phyloP scores from a whole-genome alignment of 2,113 vertebrate species.

The Perognathus longimembris region DNA sequence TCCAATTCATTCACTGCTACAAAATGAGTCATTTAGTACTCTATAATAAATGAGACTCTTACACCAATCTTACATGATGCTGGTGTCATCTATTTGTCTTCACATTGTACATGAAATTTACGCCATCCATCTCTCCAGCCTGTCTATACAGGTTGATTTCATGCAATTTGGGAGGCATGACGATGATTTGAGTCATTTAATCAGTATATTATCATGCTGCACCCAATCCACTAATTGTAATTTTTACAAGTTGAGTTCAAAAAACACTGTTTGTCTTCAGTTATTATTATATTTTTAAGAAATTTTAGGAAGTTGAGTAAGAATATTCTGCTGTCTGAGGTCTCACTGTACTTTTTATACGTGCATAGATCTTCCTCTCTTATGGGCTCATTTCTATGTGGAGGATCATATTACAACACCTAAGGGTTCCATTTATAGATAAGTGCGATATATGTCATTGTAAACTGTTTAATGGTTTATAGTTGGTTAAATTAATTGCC shows the following conservation, averaged over 20 bases:
- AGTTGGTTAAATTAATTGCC: not conserved
- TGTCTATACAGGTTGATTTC: not conserved
- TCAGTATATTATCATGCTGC: not conserved
- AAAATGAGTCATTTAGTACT: not conserved
- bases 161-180: not conserved
- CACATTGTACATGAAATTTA: not conserved
- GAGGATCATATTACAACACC: not conserved
- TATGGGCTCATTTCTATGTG: not conserved
- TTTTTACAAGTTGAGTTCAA: not conserved
- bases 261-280: constrained; percentile 12
- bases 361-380: not conserved
- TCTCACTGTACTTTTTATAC: not conserved
- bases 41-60: not conserved
- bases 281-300: not conserved
- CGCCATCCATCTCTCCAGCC: not conserved
- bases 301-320: not conserved
- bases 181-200: not conserved
- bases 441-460: not conserved
- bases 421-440: not conserved
- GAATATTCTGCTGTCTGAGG: not conserved
- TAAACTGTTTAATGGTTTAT: not conserved
- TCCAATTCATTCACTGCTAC: not conserved
- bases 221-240: not conserved
- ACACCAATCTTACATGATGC: not conserved
- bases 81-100: not conserved